These are phyloP conservation scores for Cherax destructor DNA, from an alignment of 1,140 invertebrate species.

Conservation along the genomic window DNA sequence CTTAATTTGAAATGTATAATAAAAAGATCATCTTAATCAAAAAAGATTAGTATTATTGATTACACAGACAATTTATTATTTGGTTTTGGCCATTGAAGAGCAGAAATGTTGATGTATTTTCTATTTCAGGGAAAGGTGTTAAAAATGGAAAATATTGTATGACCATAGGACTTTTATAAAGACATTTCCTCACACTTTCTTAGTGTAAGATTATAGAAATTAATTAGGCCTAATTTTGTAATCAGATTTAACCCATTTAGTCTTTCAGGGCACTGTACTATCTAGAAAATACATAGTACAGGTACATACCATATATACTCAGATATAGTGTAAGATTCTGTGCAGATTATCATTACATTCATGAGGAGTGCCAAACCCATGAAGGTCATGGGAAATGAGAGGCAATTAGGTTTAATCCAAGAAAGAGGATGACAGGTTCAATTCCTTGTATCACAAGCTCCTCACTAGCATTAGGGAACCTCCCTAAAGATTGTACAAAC, in stretches of 20 bases:
- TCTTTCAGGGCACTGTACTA: constrained; percentile 1
- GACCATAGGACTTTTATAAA: neutral
- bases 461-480: too few species aligned
- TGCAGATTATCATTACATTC: too few species aligned
- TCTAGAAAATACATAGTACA: neutral
- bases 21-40: neutral
- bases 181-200: neutral
- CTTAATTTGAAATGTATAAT: neutral
- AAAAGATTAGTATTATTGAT: neutral
- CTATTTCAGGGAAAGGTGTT: constrained; percentile 34
- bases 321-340: neutral
- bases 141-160: constrained; percentile 14
- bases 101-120: constrained; percentile 11
- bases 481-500: too few species aligned
- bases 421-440: too few species aligned
- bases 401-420: too few species aligned
- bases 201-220: constrained; percentile 5
- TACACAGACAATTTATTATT: neutral
- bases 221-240: neutral
- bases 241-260: constrained; percentile 26
- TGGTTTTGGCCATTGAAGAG: neutral
- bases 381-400: too few species aligned
- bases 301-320: neutral
- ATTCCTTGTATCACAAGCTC: too few species aligned
- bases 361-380: too few species aligned